Percentiles rank a stretch among this genome's conserved stretches.
Evolutionary conservation across 2,797 vertebrate species (phyloP).

Genomic region (Cossypha polioptera): DNA sequence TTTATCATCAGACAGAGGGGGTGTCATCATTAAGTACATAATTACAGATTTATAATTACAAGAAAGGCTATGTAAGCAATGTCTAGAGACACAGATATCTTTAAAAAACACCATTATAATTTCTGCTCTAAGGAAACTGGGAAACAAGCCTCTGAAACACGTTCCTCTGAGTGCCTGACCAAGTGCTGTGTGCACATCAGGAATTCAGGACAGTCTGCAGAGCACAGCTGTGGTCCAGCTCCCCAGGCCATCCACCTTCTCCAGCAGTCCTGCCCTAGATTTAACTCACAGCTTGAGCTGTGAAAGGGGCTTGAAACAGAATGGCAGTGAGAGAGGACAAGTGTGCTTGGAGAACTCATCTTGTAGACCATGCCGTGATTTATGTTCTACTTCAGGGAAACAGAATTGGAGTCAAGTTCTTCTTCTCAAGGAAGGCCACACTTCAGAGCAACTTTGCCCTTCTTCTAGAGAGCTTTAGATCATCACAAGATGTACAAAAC

Average conservation of each 20-base stretch:
- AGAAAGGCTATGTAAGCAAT: background rate
- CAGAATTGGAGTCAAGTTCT: background rate
- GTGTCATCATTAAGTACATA: constrained; percentile 4
- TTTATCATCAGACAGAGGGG: constrained; percentile 6
- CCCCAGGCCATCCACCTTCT: accelerated
- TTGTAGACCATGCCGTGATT: background rate
- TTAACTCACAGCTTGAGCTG: background rate
- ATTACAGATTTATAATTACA: constrained; percentile 21
- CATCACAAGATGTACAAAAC: background rate
- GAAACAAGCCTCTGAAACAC: background rate
- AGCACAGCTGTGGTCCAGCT: accelerated
- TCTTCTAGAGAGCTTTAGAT: background rate
- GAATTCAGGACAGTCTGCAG: accelerated
- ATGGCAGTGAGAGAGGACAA: background rate
- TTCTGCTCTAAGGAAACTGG: background rate
- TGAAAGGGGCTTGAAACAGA: background rate
- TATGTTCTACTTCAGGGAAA: accelerated
- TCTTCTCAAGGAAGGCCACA: background rate
- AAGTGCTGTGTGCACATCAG: background rate
- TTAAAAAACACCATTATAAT: background rate
- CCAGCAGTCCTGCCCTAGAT: background rate
- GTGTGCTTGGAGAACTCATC: background rate
- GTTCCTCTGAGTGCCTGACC: background rate
- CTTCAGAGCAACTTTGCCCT: background rate
- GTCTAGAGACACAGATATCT: background rate